These are phyloP conservation scores for Montipora sp. DNA, from an alignment of 64 coral and sea anemone species.

Conservation along the genomic window DNA sequence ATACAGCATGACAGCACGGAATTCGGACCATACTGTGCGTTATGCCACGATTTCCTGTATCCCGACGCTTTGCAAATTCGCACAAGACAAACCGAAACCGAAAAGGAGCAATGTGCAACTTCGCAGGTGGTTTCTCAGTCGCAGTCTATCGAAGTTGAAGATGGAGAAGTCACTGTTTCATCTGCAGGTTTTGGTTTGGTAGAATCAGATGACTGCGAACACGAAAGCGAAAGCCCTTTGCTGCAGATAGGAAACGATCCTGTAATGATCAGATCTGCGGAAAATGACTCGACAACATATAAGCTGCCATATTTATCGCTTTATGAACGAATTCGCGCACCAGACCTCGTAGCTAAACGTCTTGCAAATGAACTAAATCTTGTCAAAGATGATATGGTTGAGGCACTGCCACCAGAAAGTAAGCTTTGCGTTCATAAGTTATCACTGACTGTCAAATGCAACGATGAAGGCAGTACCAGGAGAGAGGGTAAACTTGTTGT, in stretches of 20 bases:
- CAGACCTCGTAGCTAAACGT: constrained; percentile 38
- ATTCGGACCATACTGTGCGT: constrained; percentile 51
- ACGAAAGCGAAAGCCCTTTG: constrained; percentile 11
- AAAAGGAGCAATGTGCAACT: neutral
- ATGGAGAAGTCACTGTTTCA: neutral
- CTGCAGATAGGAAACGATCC: neutral
- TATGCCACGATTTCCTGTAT: constrained; percentile 63
- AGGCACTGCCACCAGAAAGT: constrained; percentile 61
- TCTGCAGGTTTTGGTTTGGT: neutral
- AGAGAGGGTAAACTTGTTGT: no score
- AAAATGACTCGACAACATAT: neutral
- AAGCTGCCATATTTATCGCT: constrained; percentile 53
- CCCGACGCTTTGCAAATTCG: constrained; percentile 12
- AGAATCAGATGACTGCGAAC: neutral
- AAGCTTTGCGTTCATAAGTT: neutral
- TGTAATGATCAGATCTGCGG: neutral
- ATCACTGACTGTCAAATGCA: no score
- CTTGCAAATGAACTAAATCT: constrained; percentile 46
- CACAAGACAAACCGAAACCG: neutral
- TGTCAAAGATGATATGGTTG: constrained; percentile 47
- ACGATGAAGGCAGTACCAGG: no score
- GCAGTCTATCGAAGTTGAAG: neutral
- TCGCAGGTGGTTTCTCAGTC: neutral
- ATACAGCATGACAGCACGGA: constrained; percentile 39
- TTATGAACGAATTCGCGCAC: constrained; percentile 59